Base-by-base conservation (phyloP, 2,888 invertebrate genomes). In the Sinohyriopsis cumingii region DNA sequence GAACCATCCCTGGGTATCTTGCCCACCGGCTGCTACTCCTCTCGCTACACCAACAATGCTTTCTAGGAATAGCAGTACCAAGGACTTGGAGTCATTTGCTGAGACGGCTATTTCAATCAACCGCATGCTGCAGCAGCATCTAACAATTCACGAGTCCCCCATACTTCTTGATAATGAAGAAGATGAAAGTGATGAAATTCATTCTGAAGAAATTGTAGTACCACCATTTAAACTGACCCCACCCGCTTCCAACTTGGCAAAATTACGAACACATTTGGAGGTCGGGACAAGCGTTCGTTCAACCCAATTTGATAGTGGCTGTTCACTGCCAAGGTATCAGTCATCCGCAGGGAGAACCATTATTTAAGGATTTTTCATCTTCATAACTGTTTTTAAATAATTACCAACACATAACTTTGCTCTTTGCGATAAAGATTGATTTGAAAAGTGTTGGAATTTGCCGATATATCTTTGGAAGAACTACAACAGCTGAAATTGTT, bases 41-140 rank as follows among this genome's bases (percentile, higher is more conserved):
- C 93, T 96, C 81, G 94, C 93, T 84, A 97, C 97, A 54, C 95
- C 97, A 54, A 93, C 93, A 84, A 94, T 95, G 84, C 96, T 97
- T 86, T 94, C 94, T 89, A 94, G 94, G 90, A 98, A 98, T 92
- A 96, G 97, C 92, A 97, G 97, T 84, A 97, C 97, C 71, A 94
- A 96, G 87, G 97, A 98, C 91, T 92, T 99, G 87, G 96, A 97
- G 75, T 95, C 95, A 86, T 97, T 98, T 91, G 97, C 98, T 77
- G 98, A 98, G 91, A 96, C 96, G 65, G 98, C 98, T 71, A 97
- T 97, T 94, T 96, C 96, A 84, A 95, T 97, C 89, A 97, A 97
- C 92, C 94, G 98, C 81, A 95, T 98, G 87, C 95, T 97, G 89
- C 93, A 95, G 90, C 96, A 97, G 91, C 97, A 97, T 91, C 71